Evolutionary conservation across 1,140 invertebrate species (phyloP), one percentile per base, ranked within the genome.

Genomic region (Diabrotica undecimpunctata): DNA sequence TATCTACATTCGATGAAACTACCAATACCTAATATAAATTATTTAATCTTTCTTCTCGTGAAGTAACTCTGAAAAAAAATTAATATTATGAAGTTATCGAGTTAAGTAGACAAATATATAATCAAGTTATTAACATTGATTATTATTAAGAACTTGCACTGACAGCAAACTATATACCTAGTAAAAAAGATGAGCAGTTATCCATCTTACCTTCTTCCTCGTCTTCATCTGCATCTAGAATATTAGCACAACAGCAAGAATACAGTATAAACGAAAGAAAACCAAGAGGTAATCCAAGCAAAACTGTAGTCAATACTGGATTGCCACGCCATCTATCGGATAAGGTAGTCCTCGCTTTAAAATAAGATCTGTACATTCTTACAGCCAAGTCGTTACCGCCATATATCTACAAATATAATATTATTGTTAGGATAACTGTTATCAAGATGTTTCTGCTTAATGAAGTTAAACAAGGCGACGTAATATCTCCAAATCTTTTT

Each of bases 251-350:
- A 78, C 93, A 97, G 66, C 94, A 91, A 4, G 94, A 94, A 76
- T 97, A 97, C 75, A 92, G 88, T 74, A 98, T 97, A 2, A 97
- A 86, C 13, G 90, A 90, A 6, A 98, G 84, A 77, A 98, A 97
- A 11, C 93, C 92, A 50, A 94, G 78, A 7, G 96, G 96, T 52
- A 97, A 82, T 8, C 93, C 94, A 80, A 95, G 93, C 7, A 97
- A 82, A 7, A 97, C 87, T 13, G 90, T 84, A 7, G 94, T 96
- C 54, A 97, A 80, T 41, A 96, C 90, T 6, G 95, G 94, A 82
- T 96, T 95, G 14, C 93, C 93, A 68, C 83, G 82, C 93, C 93
- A 96, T 93, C 96, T 96, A 58, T 91, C 87, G 36, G 80, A 79
- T 14, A 96, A 77, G 4, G 87, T 86, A 39, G 88, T 87, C 74